phyloP scores from a whole-genome alignment of 2,888 invertebrate species.

The Ephialtes manifestator region DNA sequence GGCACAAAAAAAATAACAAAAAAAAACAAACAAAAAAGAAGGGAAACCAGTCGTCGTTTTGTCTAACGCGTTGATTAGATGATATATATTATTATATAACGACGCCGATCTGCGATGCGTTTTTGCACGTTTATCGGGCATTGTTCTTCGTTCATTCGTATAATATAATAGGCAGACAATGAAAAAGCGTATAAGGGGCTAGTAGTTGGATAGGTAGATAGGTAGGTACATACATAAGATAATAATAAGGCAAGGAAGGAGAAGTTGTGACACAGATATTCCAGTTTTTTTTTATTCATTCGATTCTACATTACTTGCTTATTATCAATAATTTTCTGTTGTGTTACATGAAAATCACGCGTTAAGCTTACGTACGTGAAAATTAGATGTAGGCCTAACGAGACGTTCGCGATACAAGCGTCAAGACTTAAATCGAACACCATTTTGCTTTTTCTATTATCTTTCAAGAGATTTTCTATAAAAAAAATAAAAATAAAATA shows the following conservation, averaged over 20 bases:
- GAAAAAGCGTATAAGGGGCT: constrained; percentile 68
- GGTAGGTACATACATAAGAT: constrained; percentile 69
- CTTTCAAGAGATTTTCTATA: background rate
- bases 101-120: constrained; percentile 63
- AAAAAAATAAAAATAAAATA: constrained; percentile 15
- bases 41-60: constrained; percentile 44
- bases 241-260: constrained; percentile 65
- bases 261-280: constrained; percentile 53
- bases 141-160: constrained; percentile 71
- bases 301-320: background rate
- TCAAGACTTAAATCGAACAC: background rate
- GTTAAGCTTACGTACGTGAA: constrained; percentile 8
- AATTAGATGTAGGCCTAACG: constrained; percentile 14
- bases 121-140: constrained; percentile 66
- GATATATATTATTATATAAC: constrained; percentile 49
- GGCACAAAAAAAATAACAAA: constrained; percentile 62
- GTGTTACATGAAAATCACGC: background rate
- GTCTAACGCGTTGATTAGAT: constrained; percentile 63
- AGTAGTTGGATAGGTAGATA: constrained; percentile 73
- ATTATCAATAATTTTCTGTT: background rate
- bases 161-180: constrained; percentile 66
- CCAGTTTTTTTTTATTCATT: background rate
- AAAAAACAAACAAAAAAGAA: constrained; percentile 5
- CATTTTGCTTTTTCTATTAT: background rate
- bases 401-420: background rate